Evolutionary conservation across 2,113 vertebrate genomes (phyloP), one percentile per base, ranked within the genome.

Genomic region (Embiotoca jacksoni): DNA sequence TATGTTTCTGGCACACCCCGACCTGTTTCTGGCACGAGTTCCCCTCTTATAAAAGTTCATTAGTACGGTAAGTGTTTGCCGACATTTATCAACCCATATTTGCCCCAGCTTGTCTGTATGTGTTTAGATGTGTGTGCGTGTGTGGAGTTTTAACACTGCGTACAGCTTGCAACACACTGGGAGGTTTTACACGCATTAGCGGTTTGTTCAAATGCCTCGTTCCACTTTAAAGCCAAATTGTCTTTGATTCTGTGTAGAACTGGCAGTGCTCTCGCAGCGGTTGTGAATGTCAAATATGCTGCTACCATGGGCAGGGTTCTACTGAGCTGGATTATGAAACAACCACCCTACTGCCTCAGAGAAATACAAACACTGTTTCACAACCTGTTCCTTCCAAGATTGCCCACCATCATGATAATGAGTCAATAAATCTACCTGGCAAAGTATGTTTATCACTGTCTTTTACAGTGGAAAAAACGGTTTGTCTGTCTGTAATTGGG

Each of bases 11-110:
- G 70, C 83, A 82, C 80, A 54, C 56, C 62, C 47, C 6, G 8
- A 58, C 14, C 44, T 15, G 31, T 78, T 78, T 74, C 62, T 82
- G 78, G 71, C 71, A 68, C 72, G 23, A 30, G 39, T 31, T 33
- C 37, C 37, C 37, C 46, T 81, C 77, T 76, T 74, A 76, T 74
- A 72, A 84, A 87, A 88, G 76, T 78, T 75, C 87, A 80, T 73
- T 50, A 83, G 62, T 55, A 62, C 50, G 83, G 60, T 78, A 60
- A 72, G 60, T 77, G 65, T 73, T 66, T 54, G 72, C 46, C 16
- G 54, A 79, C 69, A 81, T 87, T 85, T 73, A 92, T 91, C 90
- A 80, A 46, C 72, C 80, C 9, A 15, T 72, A 81, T 92, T 87
- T 84, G 85, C 84, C 85, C 81, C 36, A 75, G 85, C 86, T 86